Base-by-base conservation (phyloP, 2,113 vertebrate species). In the Calcarius ornatus region DNA sequence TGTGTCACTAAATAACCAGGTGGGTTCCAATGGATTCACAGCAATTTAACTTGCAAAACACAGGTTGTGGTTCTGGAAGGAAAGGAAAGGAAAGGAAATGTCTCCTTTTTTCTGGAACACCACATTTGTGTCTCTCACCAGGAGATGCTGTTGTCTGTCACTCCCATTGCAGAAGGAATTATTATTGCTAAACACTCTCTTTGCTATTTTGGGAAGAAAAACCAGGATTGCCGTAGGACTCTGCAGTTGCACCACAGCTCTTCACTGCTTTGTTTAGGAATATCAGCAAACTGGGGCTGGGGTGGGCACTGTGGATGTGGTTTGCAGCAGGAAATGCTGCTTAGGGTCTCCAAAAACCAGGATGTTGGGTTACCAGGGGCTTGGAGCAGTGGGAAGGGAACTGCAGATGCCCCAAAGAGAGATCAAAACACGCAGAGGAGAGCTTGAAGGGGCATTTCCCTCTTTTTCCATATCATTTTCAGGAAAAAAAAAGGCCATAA, bases 31-130 rank as follows among this genome's bases (percentile, higher is more conserved):
- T 28, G 54, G 7, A 50, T 68, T 7, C 0, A 0, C 50, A 90
- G 75, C 47, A 9, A 90, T 77, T 95, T 54, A 54, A 86, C 81
- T 73, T 90, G 91, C 87, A 92, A 90, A 97, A 66, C 50, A 73
- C 93, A 91, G 93, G 91, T 25, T 90, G 81, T 35, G 4, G 66
- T 4, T 70, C 70, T 40, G 14, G 54, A 42, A 87, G 84, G 63
- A 35, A 66, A 43, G 73, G 17, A 43, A 47, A 48, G 48, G 48
- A 15, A 15, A 50, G 14, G 84, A 89, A 93, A 94, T 4, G n/a
- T 85, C 87, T 90, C 78, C 75, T 84, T 63, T 73, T 80, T 81
- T 80, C 78, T 87, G 50, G 38, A 71, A 33, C 3, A 19, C 5
- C 0, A 1, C 2, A 0, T 80, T 81, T 4, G 4, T 6, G 7